Evolutionary conservation across 1,140 invertebrate genomes (phyloP), one percentile per base, ranked within the genome.

Genomic region (Goniozus legneri): DNA sequence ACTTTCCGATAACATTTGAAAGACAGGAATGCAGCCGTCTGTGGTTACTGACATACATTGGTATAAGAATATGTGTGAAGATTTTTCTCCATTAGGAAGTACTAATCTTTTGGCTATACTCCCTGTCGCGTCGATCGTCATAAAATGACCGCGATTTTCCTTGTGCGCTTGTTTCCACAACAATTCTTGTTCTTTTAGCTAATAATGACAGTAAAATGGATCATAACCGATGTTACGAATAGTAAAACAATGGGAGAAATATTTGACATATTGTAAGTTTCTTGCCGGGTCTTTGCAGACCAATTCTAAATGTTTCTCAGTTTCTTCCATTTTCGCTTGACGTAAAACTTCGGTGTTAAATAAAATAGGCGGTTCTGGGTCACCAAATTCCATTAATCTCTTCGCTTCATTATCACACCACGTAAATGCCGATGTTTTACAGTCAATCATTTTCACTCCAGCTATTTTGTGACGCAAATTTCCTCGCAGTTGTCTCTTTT

Each of bases 171-270:
- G 10, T 22, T 14, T 41, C 13, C 13, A 34, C n/a, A 34, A 15
- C 12, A 34, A n/a, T 24, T 2, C n/a, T 15, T 41, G 39, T 16
- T 41, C 39, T 3, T 10, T 8, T 13, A 22, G 22, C 39, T 22
- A 41, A 15, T 41, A 41, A 22, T 24, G 22, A 16, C 39, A 41
- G 27, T n/a, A 41, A 24, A 41, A 41, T 22, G 19, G 2, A 14
- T 27, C 20, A 10, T 24, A 20, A 6, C 10, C 18, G 3, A 41
- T n/a, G 3, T 10, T 3, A 16, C 27, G n/a, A 6, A 22, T 30
- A 8, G 4, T 30, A 3, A 8, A n/a, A 3, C 12, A 6, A 27
- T 27, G 4, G 10, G 24, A 6, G 4, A 10, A 6, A 10, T 27
- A 27, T 27, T 27, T 27, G 10, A 10, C 24, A 6, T 27, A 27